Conservation (phyloP, 2,888 invertebrate species). For the Hylaea fasciaria region DNA sequence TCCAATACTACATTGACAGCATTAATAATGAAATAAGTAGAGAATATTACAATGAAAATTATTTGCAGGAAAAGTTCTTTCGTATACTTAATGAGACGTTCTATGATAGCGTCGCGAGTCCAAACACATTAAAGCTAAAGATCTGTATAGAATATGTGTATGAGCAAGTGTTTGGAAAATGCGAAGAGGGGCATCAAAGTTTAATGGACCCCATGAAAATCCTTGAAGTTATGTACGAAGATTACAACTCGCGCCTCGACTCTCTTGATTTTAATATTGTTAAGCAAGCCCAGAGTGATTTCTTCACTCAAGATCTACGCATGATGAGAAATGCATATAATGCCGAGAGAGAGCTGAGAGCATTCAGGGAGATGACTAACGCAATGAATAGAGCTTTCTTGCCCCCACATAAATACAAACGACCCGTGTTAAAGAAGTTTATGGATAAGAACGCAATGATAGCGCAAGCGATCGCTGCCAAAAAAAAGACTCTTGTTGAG, state of each 20-base stretch:
- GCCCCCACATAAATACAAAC: constrained; percentile 63
- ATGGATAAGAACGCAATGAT: constrained; percentile 66
- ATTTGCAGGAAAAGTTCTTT: constrained; percentile 75
- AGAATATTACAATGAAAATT: constrained; percentile 69
- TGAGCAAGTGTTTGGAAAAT: constrained; percentile 77
- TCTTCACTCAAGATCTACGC: constrained; percentile 75
- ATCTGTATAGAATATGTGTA: constrained; percentile 81
- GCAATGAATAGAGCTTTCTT: constrained; percentile 79
- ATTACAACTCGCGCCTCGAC: constrained; percentile 74
- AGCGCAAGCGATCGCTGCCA: constrained; percentile 57
- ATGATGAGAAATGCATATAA: constrained; percentile 74
- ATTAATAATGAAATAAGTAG: constrained; percentile 68
- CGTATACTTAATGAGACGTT: constrained; percentile 72
- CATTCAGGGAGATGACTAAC: constrained; percentile 76
- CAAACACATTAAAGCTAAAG: constrained; percentile 70
- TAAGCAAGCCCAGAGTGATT: constrained; percentile 72
- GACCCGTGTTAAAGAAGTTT: constrained; percentile 66
- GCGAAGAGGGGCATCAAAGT: constrained; percentile 77
- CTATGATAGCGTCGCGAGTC: constrained; percentile 75
- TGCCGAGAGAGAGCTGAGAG: constrained; percentile 72
- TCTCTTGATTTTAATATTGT: constrained; percentile 75
- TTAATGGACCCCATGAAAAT: constrained; percentile 78
- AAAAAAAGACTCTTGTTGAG: constrained; percentile 49
- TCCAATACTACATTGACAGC: constrained; percentile 73
- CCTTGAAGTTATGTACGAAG: constrained; percentile 77